Conservation (phyloP, 1,140 invertebrate species). For the Alviniconcha marisindica region DNA sequence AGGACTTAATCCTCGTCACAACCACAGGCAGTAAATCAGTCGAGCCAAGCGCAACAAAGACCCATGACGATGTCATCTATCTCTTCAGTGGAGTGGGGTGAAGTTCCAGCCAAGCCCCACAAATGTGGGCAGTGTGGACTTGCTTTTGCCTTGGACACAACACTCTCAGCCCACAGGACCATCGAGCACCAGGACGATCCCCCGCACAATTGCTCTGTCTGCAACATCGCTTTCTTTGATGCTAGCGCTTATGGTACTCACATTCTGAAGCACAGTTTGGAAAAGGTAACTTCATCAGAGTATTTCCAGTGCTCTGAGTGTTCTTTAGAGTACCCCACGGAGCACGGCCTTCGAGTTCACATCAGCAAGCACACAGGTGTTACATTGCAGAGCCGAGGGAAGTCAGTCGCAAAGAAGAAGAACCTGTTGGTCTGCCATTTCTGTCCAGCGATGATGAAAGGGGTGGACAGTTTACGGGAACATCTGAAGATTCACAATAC, state of each 20-base stretch:
- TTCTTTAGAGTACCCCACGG: slow-evolving; percentile 9
- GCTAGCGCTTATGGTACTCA: slow-evolving; percentile 1
- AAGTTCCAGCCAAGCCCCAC: not conserved
- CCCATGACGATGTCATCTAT: too few relatives aligned
- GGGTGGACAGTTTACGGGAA: not conserved
- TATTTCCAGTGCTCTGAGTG: slow-evolving; percentile 14
- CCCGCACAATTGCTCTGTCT: slow-evolving; percentile 18
- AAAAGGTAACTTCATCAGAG: not conserved
- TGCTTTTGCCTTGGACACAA: slow-evolving; percentile 12
- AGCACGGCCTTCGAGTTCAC: slow-evolving; percentile 21
- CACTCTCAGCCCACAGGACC: slow-evolving; percentile 11
- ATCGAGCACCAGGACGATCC: slow-evolving; percentile 21
- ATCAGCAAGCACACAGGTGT: slow-evolving; percentile 16
- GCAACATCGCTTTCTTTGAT: slow-evolving; percentile 12
- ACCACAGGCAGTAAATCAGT: too few relatives aligned
- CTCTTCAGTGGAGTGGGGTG: not conserved
- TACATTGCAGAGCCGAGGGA: too few relatives aligned
- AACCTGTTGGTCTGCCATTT: too few relatives aligned
- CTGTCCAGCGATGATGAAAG: too few relatives aligned
- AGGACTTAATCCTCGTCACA: too few relatives aligned
- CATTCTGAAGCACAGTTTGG: not conserved
- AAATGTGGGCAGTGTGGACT: slow-evolving; percentile 8
- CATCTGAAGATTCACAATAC: not conserved
- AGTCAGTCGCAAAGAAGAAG: too few relatives aligned
- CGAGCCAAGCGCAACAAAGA: too few relatives aligned